Conservation (phyloP, 37 sponge, comb jelly and placozoan genomes). For the Axinella damicornis region DNA sequence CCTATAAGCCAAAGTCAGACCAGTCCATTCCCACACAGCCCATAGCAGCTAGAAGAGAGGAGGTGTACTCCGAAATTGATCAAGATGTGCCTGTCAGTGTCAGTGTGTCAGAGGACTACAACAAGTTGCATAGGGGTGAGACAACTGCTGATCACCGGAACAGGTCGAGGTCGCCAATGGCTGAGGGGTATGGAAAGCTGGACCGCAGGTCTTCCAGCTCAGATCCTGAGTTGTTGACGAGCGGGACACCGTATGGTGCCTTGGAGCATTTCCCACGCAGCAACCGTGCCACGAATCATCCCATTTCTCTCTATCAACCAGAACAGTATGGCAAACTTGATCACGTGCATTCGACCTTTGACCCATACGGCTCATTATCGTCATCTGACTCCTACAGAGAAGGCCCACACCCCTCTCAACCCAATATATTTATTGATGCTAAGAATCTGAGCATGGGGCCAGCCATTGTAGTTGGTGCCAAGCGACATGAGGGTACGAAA, state of each 20-base stretch:
- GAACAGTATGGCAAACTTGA: constrained; percentile 28
- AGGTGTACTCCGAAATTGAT: constrained; percentile 2
- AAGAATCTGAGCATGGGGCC: no score
- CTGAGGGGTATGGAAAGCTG: constrained; percentile 18
- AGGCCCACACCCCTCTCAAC: background rate
- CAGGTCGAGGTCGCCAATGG: background rate
- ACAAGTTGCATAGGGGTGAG: no score
- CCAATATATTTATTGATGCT: no score
- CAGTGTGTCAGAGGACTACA: no score
- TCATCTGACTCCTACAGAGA: background rate
- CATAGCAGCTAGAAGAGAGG: background rate
- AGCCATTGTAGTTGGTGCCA: no score
- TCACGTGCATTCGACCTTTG: constrained; percentile 12
- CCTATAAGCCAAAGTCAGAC: background rate
- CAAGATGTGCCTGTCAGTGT: background rate
- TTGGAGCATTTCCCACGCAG: background rate
- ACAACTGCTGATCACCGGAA: no score
- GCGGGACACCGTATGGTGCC: background rate
- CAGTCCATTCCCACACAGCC: background rate
- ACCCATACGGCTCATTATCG: constrained; percentile 33
- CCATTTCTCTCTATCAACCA: background rate
- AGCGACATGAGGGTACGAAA: no score
- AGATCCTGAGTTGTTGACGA: background rate
- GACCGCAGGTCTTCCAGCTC: background rate
- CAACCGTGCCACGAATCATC: background rate